These are phyloP conservation scores for Microtus oregoni DNA, from an alignment of 2,113 vertebrate species.

Conservation along the genomic window DNA sequence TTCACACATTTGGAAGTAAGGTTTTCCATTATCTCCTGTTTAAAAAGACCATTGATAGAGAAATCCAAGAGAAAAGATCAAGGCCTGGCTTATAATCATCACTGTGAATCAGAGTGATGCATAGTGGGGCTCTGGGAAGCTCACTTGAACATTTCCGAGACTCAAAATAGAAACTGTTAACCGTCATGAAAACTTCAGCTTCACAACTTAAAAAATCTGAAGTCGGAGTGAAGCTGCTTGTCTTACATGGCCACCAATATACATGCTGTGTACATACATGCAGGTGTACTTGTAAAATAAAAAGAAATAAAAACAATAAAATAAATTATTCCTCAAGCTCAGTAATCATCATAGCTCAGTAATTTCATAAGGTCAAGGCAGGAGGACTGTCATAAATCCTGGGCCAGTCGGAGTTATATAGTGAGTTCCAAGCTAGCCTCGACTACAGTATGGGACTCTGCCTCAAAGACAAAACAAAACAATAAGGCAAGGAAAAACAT, in stretches of 20 bases:
- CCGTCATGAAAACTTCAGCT: conserved; percentile 8
- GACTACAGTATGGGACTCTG: background rate
- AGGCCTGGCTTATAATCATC: conserved; percentile 51
- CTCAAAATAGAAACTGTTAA: conserved; percentile 43
- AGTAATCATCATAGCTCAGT: background rate
- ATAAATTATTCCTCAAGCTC: background rate
- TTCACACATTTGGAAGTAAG: conserved; percentile 8
- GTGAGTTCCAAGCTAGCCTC: background rate
- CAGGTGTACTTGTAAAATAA: background rate
- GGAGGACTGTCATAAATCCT: background rate
- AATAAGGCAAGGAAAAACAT: conserved; percentile 11
- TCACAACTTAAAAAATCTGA: conserved; percentile 46
- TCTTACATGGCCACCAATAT: conserved; percentile 22
- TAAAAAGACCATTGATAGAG: conserved; percentile 15
- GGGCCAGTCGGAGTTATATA: background rate
- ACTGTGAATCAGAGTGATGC: conserved; percentile 20
- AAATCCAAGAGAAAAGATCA: conserved; percentile 29
- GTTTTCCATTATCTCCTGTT: conserved; percentile 35
- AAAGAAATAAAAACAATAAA: background rate
- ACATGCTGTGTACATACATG: background rate
- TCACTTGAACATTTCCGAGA: conserved; percentile 54
- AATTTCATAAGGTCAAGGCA: background rate
- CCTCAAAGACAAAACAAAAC: background rate
- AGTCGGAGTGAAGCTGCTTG: background rate
- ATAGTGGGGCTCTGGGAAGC: conserved; percentile 24